Conservation (phyloP, 2,113 vertebrate species). For the Hypomesus transpacificus region DNA sequence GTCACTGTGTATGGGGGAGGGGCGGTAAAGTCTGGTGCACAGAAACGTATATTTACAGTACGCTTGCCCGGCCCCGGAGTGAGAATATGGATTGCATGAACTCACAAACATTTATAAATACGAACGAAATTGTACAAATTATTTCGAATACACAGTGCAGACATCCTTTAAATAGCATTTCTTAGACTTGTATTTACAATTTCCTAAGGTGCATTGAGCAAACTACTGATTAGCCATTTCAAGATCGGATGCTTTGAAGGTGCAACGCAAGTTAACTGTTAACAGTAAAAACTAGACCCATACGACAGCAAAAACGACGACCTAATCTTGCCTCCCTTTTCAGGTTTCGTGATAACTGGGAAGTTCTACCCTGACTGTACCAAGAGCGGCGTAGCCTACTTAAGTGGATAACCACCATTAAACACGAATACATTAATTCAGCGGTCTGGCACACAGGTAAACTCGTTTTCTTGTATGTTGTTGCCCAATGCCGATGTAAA, state of each 20-base stretch:
- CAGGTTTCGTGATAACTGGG: constrained; percentile 63
- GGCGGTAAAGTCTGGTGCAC: constrained; percentile 45
- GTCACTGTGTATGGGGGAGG: constrained; percentile 64
- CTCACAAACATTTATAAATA: too few species aligned
- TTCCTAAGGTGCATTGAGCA: too few species aligned
- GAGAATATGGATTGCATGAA: not conserved
- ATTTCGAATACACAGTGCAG: too few species aligned
- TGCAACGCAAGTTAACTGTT: not conserved
- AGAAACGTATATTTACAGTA: constrained; percentile 43
- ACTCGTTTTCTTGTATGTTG: constrained; percentile 12
- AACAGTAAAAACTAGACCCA: not conserved
- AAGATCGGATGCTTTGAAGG: too few species aligned
- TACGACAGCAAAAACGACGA: not conserved
- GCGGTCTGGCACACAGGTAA: constrained; percentile 53
- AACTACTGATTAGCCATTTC: too few species aligned
- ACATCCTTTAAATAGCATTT: not conserved
- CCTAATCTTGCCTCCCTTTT: constrained; percentile 33
- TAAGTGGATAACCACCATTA: constrained; percentile 33
- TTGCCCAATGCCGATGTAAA: too few species aligned
- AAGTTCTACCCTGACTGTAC: constrained; percentile 32
- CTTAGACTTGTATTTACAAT: not conserved
- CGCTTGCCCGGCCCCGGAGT: not conserved
- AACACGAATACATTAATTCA: constrained; percentile 37
- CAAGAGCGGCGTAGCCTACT: constrained; percentile 31
- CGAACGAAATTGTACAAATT: too few species aligned